Evolutionary conservation across 2,888 invertebrate genomes (phyloP).

Genomic region (Thysanoteuthis rhombus): DNA sequence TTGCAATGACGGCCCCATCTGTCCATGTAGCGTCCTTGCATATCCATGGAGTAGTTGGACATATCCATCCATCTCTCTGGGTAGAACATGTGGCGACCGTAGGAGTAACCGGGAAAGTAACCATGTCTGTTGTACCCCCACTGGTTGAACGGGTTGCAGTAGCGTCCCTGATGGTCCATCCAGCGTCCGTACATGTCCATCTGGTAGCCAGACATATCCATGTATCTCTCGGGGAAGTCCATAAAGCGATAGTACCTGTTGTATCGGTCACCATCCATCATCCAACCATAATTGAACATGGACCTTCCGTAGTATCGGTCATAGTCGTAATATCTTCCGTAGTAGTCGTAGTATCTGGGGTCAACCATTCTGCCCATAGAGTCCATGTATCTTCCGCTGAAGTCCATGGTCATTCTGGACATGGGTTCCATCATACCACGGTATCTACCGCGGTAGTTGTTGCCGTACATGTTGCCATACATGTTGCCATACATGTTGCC

Average conservation of each 20-base stretch:
- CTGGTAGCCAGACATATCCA: slow-evolving; percentile 26
- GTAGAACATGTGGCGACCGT: not conserved
- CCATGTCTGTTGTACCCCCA: not conserved
- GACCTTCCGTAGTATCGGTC: slow-evolving; percentile 23
- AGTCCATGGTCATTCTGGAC: slow-evolving; percentile 18
- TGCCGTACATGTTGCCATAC: not conserved
- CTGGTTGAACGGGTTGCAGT: slow-evolving; percentile 1
- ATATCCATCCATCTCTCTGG: slow-evolving; percentile 26
- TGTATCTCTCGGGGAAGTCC: slow-evolving; percentile 24
- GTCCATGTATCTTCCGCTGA: slow-evolving; percentile 25
- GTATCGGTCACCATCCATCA: not conserved
- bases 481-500: not conserved
- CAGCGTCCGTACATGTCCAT: slow-evolving; percentile 24
- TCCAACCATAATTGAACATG: not conserved
- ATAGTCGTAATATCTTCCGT: not conserved
- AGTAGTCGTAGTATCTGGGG: not conserved
- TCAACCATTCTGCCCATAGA: slow-evolving; percentile 13
- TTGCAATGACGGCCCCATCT: not conserved
- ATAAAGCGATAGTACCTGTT: not conserved
- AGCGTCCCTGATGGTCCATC: not conserved
- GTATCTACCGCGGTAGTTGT: not conserved
- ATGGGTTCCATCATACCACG: slow-evolving; percentile 24
- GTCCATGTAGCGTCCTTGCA: slow-evolving; percentile 27
- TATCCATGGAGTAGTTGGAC: slow-evolving; percentile 14
- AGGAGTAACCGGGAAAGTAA: not conserved